Evolutionary conservation across 2,888 invertebrate genomes (phyloP).

Genomic region (Trachelus iudaicus): DNA sequence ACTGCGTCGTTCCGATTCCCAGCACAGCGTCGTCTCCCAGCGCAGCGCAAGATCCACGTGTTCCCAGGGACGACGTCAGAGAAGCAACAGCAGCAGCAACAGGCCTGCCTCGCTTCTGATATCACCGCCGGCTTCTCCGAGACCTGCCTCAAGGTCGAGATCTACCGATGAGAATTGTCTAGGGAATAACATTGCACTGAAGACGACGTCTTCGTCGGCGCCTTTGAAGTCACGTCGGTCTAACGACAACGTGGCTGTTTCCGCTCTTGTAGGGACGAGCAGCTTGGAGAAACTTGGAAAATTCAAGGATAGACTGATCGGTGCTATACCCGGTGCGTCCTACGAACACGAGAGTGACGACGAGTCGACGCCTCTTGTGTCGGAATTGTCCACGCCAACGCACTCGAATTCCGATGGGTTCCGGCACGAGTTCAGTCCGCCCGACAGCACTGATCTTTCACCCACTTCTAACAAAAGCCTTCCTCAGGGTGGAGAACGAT

Average conservation of each 20-base stretch:
- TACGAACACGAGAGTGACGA: conserved; percentile 69
- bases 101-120: conserved; percentile 51
- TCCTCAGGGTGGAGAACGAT: conserved; percentile 40
- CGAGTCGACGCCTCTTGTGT: conserved; percentile 77
- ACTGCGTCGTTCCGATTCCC: conserved; percentile 55
- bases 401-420: conserved; percentile 51
- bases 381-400: conserved; percentile 63
- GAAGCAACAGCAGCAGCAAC: conserved; percentile 16
- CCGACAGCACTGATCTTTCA: conserved; percentile 45
- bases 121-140: conserved; percentile 57
- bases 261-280: conserved; percentile 39
- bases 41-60: conserved; percentile 48
- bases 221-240: conserved; percentile 30
- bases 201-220: conserved; percentile 19
- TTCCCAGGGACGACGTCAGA: conserved; percentile 34
- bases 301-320: conserved; percentile 47
- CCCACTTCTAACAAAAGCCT: conserved; percentile 41
- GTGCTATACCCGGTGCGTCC: conserved; percentile 24
- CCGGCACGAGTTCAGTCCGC: conserved; percentile 39
- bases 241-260: conserved; percentile 39
- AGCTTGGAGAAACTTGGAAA: conserved; percentile 45
- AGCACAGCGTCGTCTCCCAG: conserved; percentile 55
- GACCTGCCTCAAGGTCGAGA: conserved; percentile 52
- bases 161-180: conserved; percentile 51
- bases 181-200: conserved; percentile 10